Conservation (phyloP, 2,888 invertebrate species). For the Orgyia antiqua region DNA sequence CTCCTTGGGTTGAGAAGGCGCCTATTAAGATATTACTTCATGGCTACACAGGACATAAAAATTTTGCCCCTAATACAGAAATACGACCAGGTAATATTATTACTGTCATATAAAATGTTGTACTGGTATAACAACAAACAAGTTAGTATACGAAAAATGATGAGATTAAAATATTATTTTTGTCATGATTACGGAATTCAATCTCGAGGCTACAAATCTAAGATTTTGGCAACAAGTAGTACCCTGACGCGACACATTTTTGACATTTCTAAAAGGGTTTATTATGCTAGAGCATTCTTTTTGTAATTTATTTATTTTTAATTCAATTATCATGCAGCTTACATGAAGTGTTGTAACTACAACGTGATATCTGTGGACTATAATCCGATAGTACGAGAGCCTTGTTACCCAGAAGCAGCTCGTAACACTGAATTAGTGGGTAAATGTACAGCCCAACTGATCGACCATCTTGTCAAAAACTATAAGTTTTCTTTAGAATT, state of each 20-base stretch:
- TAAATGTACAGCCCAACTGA: slow-evolving; percentile 78
- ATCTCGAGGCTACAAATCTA: too few species aligned
- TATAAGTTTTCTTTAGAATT: slow-evolving; percentile 53
- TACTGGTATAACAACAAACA: too few species aligned
- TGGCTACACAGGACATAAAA: slow-evolving; percentile 80
- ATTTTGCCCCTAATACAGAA: slow-evolving; percentile 78
- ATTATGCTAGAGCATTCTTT: too few species aligned
- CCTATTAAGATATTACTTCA: slow-evolving; percentile 80
- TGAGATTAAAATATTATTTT: too few species aligned
- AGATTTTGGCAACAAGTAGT: too few species aligned
- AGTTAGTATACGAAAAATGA: too few species aligned
- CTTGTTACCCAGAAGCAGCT: slow-evolving; percentile 80
- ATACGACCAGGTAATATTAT: slow-evolving; percentile 77
- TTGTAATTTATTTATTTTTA: too few species aligned
- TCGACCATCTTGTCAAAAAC: slow-evolving; percentile 67
- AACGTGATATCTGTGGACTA: slow-evolving; percentile 82
- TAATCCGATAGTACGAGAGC: slow-evolving; percentile 73
- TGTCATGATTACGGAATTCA: too few species aligned
- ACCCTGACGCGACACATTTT: too few species aligned
- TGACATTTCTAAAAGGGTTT: too few species aligned
- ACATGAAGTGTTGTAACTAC: slow-evolving; percentile 73
- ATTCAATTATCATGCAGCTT: slow-evolving; percentile 48
- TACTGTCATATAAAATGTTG: too few species aligned
- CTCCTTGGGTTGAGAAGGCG: slow-evolving; percentile 61
- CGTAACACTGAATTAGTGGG: slow-evolving; percentile 77